Evolutionary conservation across 2,797 vertebrate genomes (phyloP).

Genomic region (Pseudochromis fuscus): DNA sequence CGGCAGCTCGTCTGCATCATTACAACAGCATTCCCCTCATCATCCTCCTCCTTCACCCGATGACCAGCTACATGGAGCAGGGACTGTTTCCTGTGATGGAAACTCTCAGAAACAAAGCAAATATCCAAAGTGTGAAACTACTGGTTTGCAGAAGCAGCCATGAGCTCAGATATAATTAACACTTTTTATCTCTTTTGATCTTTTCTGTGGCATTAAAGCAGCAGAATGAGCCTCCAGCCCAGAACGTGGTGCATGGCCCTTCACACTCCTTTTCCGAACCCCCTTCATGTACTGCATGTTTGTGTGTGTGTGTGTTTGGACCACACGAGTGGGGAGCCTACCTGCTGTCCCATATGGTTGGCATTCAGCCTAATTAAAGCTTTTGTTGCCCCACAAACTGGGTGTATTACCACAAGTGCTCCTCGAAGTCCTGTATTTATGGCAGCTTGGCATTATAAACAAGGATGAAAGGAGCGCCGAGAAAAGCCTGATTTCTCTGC

Average conservation of each 20-base stretch:
- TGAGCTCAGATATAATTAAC: conserved; percentile 20
- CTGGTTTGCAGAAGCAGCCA: background rate
- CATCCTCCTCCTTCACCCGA: no score
- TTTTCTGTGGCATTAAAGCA: conserved; percentile 16
- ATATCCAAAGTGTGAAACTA: background rate
- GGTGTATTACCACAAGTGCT: conserved; percentile 74
- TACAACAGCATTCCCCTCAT: no score
- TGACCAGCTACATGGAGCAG: no score
- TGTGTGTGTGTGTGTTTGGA: conserved; percentile 51
- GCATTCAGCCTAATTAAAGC: conserved; percentile 81
- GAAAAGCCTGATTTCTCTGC: conserved; percentile 65
- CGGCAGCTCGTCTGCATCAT: no score
- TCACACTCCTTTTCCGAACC: conserved; percentile 50
- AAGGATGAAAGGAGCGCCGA: conserved; percentile 71
- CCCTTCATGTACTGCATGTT: conserved; percentile 25
- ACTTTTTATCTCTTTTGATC: conserved; percentile 10
- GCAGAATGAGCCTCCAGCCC: conserved; percentile 19
- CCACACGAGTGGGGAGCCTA: conserved; percentile 72
- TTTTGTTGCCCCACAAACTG: conserved; percentile 79
- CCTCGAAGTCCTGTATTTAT: conserved; percentile 77
- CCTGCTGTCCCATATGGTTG: conserved; percentile 82
- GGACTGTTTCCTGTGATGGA: no score
- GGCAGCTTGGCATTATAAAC: conserved; percentile 83
- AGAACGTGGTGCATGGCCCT: conserved; percentile 24
- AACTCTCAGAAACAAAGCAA: background rate